Evolutionary conservation across 2,113 vertebrate species (phyloP).

Genomic region (Dicentrarchus labrax): DNA sequence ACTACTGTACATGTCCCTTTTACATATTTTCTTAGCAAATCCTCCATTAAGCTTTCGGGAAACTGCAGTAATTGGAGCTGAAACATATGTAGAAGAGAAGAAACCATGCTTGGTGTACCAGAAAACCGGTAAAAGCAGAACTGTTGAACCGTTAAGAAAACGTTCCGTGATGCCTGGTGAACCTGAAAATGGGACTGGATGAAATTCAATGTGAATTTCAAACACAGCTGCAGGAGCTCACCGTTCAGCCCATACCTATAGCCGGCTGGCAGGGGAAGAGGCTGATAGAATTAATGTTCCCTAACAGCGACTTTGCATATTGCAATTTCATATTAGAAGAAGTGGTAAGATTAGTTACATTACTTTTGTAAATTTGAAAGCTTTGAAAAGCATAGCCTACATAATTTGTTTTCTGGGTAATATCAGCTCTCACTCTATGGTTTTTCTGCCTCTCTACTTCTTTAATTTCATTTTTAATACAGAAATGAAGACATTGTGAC

Average conservation of each 20-base stretch:
- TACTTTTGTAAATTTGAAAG: not conserved
- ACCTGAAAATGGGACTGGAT: constrained; percentile 45
- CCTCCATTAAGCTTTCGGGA: constrained; percentile 1
- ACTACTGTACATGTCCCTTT: not conserved
- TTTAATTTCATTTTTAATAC: not conserved
- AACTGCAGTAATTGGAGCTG: constrained; percentile 29
- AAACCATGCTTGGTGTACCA: constrained; percentile 32
- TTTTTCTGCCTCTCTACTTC: too few species aligned
- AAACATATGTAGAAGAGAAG: constrained; percentile 16
- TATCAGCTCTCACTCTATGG: not conserved
- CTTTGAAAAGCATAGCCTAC: not conserved
- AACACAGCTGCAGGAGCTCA: not conserved
- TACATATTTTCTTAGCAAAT: not conserved
- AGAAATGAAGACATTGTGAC: not conserved
- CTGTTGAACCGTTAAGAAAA: constrained; percentile 30
- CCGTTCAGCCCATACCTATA: not conserved
- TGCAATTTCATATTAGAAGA: too few species aligned
- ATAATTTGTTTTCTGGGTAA: too few species aligned
- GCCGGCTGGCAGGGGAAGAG: not conserved
- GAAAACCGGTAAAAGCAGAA: constrained; percentile 39
- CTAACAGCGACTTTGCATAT: not conserved
- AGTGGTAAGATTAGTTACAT: too few species aligned
- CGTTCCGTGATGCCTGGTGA: constrained; percentile 11
- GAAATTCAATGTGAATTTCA: constrained; percentile 31
- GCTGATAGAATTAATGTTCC: not conserved